Base-by-base conservation (phyloP, 2,797 vertebrate species). In the Bradypodion pumilum region DNA sequence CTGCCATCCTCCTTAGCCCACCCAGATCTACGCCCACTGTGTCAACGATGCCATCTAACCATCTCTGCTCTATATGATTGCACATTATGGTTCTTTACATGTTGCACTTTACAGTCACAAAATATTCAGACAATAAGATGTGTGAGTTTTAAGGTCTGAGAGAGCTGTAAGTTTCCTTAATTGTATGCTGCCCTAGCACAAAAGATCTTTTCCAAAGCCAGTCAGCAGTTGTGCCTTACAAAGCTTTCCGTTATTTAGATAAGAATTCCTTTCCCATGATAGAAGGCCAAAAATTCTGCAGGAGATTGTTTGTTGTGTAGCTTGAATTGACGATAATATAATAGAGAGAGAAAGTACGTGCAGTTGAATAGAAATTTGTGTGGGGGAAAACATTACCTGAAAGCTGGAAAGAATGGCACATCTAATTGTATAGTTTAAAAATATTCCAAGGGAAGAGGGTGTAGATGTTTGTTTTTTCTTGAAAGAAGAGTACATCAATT, bases 271-370 rank as follows among this genome's bases (percentile, higher is more conserved):
- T 46, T 62, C 35, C 85, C 68, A 86, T 88, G 91, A 90, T 75
- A 86, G 49, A 90, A 90, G 86, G 32, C 77, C 80, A 86, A 92
- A 86, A 85, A 25, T 10, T 77, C 88, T 89, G 16, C n/a, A 88
- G 86, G 86, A 88, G 92, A 84, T 80, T 6, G 1, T 87, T 89
- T 78, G 16, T 89, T 32, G 1, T 72, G 10, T 29, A 74, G 16
- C 32, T 87, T 84, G 91, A 76, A 62, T 87, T 90, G 37, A 42
- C 23, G 68, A 1, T 0, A 0, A 63, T 27, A 70, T 42, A 89
- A 84, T 8, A 78, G 66, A 80, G 52, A 37, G 5, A 84, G 42
- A 49, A 37, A 84, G 83, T 87, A 5, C 16, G 5, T 29, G 5
- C 83, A 74, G 13, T 84, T 84, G 35, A 1, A 3, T 89, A 85